Conservation (phyloP, 2,797 vertebrate genomes). For the Discoglossus pictus region DNA sequence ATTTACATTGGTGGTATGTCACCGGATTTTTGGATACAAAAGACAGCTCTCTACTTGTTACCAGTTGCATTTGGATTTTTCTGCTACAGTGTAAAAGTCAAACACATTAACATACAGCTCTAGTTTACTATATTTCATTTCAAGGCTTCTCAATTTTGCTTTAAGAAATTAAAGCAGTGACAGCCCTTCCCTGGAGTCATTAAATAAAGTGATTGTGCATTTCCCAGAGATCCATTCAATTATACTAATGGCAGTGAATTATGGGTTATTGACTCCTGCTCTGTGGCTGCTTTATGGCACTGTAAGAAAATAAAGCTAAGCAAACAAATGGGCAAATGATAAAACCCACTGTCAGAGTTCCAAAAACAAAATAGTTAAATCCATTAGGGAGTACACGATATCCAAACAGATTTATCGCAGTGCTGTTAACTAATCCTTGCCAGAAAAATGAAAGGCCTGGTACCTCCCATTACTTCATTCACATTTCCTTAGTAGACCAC, state of each 20-base stretch:
- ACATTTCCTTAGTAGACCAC: too few species aligned
- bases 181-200: slow-evolving; percentile 39
- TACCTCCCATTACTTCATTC: not conserved
- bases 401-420: slow-evolving; percentile 7
- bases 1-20: too few species aligned
- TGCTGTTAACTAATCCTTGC: slow-evolving; percentile 3
- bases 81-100: not conserved
- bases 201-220: slow-evolving; percentile 38
- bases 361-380: slow-evolving; percentile 15
- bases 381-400: not conserved
- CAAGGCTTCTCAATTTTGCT: slow-evolving; percentile 3
- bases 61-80: not conserved
- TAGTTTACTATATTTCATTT: not conserved
- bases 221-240: slow-evolving; percentile 46
- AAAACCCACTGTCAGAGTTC: slow-evolving; percentile 1
- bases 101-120: slow-evolving; percentile 12
- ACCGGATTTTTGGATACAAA: too few species aligned
- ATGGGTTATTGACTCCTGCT: slow-evolving; percentile 31
- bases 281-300: not conserved
- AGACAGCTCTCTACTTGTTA: too few species aligned
- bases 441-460: not conserved
- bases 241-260: slow-evolving; percentile 27
- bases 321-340: not conserved
- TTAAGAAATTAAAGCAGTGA: slow-evolving; percentile 16
- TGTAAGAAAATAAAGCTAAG: slow-evolving; percentile 36